A percentile compares a stretch with the other conserved stretches of the same genome.
phyloP scores from a whole-genome alignment of 2,113 vertebrate species.

The Oncorhynchus mykiss region DNA sequence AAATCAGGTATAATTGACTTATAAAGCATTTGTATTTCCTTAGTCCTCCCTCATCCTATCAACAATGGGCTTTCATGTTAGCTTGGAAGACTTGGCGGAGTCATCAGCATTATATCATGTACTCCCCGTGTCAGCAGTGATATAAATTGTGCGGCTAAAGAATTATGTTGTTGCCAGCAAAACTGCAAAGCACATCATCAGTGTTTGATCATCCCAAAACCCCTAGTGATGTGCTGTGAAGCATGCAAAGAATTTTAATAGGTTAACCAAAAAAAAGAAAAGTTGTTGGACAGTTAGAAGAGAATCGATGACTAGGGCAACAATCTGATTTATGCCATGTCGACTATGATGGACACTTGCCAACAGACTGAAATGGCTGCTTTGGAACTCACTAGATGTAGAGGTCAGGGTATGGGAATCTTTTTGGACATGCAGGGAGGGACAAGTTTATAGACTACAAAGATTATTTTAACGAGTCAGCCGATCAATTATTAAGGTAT shows the following conservation, averaged over 20 bases:
- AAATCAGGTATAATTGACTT: constrained; percentile 3
- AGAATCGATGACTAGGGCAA: constrained; percentile 53
- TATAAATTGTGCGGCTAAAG: constrained; percentile 51
- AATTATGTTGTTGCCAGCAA: constrained; percentile 42
- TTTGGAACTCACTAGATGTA: not conserved
- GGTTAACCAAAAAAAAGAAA: constrained; percentile 55
- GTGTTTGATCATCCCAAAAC: constrained; percentile 64
- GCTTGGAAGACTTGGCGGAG: not conserved
- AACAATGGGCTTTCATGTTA: constrained; percentile 18
- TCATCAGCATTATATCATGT: constrained; percentile 31
- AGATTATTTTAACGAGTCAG: too few relatives aligned
- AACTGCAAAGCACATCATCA: constrained; percentile 61
- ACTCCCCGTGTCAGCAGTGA: constrained; percentile 30
- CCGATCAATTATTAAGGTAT: too few relatives aligned
- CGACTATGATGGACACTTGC: not conserved
- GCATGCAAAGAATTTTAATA: constrained; percentile 53
- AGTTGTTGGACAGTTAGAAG: constrained; percentile 14
- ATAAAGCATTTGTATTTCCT: not conserved
- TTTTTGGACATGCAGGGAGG: not conserved
- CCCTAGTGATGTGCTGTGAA: constrained; percentile 16
- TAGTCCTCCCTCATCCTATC: not conserved
- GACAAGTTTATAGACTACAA: not conserved
- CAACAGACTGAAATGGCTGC: not conserved
- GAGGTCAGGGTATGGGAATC: not conserved
- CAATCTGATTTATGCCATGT: constrained; percentile 58